Conservation (phyloP, 2,797 vertebrate species). For the Manis crassicaudata region DNA sequence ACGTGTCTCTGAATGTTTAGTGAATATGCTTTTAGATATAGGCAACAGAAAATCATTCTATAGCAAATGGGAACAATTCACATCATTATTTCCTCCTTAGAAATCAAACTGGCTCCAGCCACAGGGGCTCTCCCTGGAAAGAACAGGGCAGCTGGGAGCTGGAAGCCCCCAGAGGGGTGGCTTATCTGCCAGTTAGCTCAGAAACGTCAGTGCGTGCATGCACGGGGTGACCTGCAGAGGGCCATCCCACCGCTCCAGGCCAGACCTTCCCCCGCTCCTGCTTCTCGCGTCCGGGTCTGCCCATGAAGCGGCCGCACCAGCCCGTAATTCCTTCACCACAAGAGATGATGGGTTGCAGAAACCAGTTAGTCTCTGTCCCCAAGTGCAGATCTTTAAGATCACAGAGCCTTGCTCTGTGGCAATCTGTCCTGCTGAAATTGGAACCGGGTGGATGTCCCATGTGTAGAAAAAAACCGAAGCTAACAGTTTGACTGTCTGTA, state of each 20-base stretch:
- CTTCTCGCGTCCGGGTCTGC: neutral
- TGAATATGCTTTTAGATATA: neutral
- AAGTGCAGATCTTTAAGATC: neutral
- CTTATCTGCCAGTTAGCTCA: neutral
- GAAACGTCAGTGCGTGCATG: accelerated
- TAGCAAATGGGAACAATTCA: neutral
- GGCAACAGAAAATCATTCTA: neutral
- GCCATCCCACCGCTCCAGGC: accelerated
- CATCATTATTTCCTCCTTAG: neutral
- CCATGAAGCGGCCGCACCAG: accelerated
- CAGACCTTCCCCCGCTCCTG: neutral
- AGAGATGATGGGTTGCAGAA: neutral
- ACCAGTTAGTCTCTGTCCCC: neutral
- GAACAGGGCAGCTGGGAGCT: too few species aligned
- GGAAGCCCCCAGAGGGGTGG: too few species aligned
- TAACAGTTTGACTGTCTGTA: neutral
- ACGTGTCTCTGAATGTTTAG: neutral
- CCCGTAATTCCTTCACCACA: accelerated
- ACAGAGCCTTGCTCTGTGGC: too few species aligned
- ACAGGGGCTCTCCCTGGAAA: too few species aligned
- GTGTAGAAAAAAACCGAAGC: neutral
- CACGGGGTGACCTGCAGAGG: accelerated
- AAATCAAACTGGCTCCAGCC: neutral
- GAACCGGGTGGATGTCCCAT: neutral
- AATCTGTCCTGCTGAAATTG: accelerated